Percentiles rank a stretch among this genome's conserved stretches.
phyloP scores from a whole-genome alignment of 2,888 invertebrate species.

The Himalopsyche tibetana region DNA sequence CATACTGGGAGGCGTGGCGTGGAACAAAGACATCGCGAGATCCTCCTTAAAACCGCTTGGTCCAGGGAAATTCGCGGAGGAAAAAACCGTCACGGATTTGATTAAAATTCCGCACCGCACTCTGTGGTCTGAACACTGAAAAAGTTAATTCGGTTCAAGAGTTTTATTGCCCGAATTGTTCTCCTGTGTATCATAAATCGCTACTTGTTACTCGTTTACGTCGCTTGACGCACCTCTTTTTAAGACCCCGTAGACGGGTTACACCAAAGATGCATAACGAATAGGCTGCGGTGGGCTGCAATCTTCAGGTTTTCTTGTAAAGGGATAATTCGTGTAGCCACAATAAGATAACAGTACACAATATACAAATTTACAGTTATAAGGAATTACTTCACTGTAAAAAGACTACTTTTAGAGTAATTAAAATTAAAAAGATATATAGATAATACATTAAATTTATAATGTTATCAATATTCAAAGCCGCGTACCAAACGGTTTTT shows the following conservation, averaged over 20 bases:
- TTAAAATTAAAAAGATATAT: too few relatives aligned
- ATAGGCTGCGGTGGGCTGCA: constrained; percentile 25
- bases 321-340: too few relatives aligned
- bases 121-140: constrained; percentile 52
- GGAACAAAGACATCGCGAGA: constrained; percentile 60
- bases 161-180: constrained; percentile 64
- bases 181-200: constrained; percentile 64
- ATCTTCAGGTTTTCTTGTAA: not conserved
- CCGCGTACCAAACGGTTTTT: too few relatives aligned
- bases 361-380: too few relatives aligned
- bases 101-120: constrained; percentile 64
- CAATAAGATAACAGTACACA: too few relatives aligned
- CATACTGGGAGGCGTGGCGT: constrained; percentile 44
- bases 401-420: too few relatives aligned
- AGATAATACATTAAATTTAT: too few relatives aligned
- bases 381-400: too few relatives aligned
- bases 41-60: constrained; percentile 32
- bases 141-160: constrained; percentile 65
- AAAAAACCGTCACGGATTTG: constrained; percentile 61
- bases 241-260: constrained; percentile 43
- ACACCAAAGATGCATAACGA: constrained; percentile 37
- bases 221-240: constrained; percentile 59
- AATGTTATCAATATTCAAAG: too few relatives aligned
- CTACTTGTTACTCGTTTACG: constrained; percentile 63
- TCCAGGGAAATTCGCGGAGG: constrained; percentile 46